Evolutionary conservation across 2,888 invertebrate genomes (phyloP).

Genomic region (Cataglyphis altisquamis): DNA sequence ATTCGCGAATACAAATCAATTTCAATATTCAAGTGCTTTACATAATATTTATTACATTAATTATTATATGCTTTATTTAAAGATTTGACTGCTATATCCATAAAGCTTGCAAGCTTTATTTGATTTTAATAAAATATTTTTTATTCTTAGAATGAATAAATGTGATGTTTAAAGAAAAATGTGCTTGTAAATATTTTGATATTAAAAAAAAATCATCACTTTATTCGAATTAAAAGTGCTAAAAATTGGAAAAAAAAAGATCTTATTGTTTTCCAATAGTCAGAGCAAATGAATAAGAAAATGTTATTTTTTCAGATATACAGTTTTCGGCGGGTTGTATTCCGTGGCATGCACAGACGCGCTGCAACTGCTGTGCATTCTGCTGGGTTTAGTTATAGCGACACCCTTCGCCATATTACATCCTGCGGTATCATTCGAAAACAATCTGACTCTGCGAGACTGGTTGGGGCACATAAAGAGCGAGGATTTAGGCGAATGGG

Average conservation of each 20-base stretch:
- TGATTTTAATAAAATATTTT: neutral
- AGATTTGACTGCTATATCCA: neutral
- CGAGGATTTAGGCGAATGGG: constrained; percentile 87
- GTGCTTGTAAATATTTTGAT: too few relatives aligned
- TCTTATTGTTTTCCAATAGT: too few relatives aligned
- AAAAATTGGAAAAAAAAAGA: neutral
- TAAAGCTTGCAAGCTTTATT: neutral
- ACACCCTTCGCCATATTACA: constrained; percentile 89
- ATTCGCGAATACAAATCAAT: neutral
- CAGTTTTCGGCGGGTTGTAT: constrained; percentile 90
- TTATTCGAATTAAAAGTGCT: neutral
- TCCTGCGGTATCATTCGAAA: constrained; percentile 87
- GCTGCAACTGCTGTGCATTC: constrained; percentile 90
- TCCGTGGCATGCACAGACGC: constrained; percentile 92
- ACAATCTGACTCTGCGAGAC: constrained; percentile 84
- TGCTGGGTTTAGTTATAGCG: constrained; percentile 89
- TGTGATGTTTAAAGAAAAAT: too few relatives aligned
- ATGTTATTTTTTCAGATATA: constrained; percentile 86
- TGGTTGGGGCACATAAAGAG: constrained; percentile 88
- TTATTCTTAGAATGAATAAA: too few relatives aligned
- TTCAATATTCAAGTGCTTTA: neutral
- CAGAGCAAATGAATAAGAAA: neutral
- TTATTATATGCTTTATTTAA: too few relatives aligned
- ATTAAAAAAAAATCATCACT: too few relatives aligned
- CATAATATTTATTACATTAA: too few relatives aligned